Percentiles rank a stretch among this genome's conserved stretches.
Conservation (phyloP, 2,797 vertebrate genomes). For the Neomorphus geoffroyi region DNA sequence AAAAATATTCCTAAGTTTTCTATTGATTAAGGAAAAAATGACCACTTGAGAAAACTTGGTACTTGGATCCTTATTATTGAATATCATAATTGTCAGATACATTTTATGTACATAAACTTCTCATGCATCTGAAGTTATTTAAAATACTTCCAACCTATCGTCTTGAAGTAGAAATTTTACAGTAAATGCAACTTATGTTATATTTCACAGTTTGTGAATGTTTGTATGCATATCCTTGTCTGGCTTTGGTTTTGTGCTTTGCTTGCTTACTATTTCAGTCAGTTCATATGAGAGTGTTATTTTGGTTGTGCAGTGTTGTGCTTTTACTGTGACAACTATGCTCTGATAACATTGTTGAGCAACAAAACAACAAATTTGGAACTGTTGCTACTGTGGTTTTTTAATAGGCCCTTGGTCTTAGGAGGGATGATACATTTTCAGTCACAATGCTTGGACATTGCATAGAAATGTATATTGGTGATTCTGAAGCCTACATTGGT, state of each 20-base stretch:
- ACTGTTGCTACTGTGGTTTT: neutral
- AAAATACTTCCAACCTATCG: neutral
- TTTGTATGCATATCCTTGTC: neutral
- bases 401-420: slow-evolving; percentile 92
- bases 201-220: neutral
- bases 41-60: neutral
- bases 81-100: neutral
- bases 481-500: slow-evolving; percentile 98
- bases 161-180: neutral
- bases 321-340: neutral
- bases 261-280: neutral
- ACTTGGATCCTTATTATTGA: neutral
- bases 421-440: slow-evolving; percentile 97
- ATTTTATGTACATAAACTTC: neutral
- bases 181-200: neutral
- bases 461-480: slow-evolving; percentile 99
- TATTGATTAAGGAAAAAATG: neutral
- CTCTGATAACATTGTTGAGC: neutral
- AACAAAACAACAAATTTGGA: neutral
- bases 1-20: neutral
- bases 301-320: neutral
- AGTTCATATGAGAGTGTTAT: neutral
- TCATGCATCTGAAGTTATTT: neutral
- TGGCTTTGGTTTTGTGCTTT: neutral
- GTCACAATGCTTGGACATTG: slow-evolving; percentile 99